A percentile compares a stretch with the other conserved stretches of the same genome.
Evolutionary conservation across 2,113 vertebrate species (phyloP).

Genomic region (Ceuthmochares aereus): DNA sequence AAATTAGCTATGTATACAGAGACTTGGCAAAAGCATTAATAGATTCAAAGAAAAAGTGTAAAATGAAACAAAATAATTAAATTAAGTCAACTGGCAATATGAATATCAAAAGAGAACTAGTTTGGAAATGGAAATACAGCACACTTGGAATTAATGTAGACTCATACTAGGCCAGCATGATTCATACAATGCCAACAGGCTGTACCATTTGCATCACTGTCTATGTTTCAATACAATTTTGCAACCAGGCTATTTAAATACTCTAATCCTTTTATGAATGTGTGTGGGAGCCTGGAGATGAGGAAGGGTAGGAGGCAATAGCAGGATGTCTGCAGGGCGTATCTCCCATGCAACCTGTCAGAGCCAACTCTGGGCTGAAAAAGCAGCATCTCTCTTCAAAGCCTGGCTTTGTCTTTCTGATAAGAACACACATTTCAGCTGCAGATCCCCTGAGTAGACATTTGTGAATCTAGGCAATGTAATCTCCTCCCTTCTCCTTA

Average conservation of each 20-base stretch:
- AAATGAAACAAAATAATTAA: slow-evolving; percentile 9
- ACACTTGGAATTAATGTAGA: slow-evolving; percentile 30
- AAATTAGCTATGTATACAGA: slow-evolving; percentile 44
- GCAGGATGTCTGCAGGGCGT: background rate
- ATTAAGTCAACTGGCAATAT: slow-evolving; percentile 19
- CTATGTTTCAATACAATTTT: slow-evolving; percentile 39
- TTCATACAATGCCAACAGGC: slow-evolving; percentile 21
- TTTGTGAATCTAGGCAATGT: background rate
- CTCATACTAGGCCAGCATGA: background rate
- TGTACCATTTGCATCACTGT: slow-evolving; percentile 40
- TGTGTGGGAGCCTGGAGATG: background rate
- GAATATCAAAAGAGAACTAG: slow-evolving; percentile 33
- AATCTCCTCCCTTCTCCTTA: background rate
- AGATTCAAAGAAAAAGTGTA: slow-evolving; percentile 7
- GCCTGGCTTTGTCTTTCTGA: background rate
- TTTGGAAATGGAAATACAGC: slow-evolving; percentile 49
- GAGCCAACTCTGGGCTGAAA: background rate
- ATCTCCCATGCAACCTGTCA: background rate
- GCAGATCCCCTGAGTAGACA: background rate
- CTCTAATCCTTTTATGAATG: slow-evolving; percentile 2
- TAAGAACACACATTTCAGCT: background rate
- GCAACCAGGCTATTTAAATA: slow-evolving; percentile 16
- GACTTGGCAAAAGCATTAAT: slow-evolving; percentile 23
- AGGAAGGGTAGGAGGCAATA: background rate
- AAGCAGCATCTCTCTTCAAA: background rate